phyloP scores from a whole-genome alignment of 2,113 vertebrate genomes.

The Hippocampus comes region DNA sequence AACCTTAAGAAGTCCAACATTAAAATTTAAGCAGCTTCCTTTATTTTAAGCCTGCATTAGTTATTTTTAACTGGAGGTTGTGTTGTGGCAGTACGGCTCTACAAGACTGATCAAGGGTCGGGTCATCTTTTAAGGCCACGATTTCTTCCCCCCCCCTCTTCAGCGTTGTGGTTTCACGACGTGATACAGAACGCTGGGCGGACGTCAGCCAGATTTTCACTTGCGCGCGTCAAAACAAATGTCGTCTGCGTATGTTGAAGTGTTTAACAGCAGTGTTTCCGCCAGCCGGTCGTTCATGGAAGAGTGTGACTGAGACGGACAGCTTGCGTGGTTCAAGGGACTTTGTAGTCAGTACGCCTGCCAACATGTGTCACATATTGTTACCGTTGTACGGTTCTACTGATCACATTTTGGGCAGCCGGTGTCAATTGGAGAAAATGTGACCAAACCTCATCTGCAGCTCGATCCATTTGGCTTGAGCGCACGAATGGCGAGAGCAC shows the following conservation, averaged over 20 bases:
- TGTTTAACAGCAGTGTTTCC: constrained; percentile 15
- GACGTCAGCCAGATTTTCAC: neutral
- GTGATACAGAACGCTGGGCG: neutral
- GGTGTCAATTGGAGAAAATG: constrained; percentile 2
- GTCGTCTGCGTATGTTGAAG: constrained; percentile 9
- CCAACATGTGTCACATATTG: neutral
- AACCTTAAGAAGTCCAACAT: neutral
- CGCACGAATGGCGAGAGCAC: constrained; percentile 28
- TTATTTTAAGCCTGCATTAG: neutral
- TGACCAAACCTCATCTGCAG: constrained; percentile 15
- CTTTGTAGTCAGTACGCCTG: neutral
- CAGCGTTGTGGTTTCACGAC: neutral
- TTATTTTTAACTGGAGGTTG: neutral
- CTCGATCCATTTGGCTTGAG: constrained; percentile 24
- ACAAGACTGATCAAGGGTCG: neutral
- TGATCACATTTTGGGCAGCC: constrained; percentile 1
- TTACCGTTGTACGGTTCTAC: neutral
- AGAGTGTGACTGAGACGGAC: neutral
- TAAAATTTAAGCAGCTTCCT: neutral
- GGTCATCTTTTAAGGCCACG: neutral
- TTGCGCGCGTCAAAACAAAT: constrained; percentile 16
- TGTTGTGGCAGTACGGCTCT: neutral
- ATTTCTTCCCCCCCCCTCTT: neutral
- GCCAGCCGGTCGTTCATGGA: neutral
- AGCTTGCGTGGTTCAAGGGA: neutral